These are phyloP conservation scores for Anoplius nigerrimus DNA, from an alignment of 2,888 invertebrate species.

Conservation along the genomic window DNA sequence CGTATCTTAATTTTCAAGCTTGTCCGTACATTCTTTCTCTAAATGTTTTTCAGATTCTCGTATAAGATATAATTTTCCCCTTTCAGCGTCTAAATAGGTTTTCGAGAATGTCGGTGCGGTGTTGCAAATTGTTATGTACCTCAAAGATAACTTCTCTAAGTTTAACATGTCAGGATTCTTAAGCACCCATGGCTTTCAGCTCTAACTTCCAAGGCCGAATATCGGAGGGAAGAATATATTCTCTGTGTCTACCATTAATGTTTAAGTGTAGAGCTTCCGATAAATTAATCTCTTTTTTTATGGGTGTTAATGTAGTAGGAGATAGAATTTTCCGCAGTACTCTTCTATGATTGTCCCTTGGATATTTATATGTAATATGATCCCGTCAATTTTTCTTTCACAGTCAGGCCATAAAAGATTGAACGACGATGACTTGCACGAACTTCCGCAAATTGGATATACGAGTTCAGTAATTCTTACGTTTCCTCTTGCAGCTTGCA, in stretches of 20 bases:
- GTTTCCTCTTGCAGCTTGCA: slow-evolving; percentile 9
- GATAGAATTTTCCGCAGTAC: too few species aligned
- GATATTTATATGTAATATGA: slow-evolving; percentile 2
- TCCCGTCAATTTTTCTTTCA: neutral
- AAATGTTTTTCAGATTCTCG: slow-evolving; percentile 31
- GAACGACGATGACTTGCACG: too few species aligned
- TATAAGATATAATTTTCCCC: slow-evolving; percentile 39
- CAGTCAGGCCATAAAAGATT: too few species aligned
- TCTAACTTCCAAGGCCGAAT: slow-evolving; percentile 25
- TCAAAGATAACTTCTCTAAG: slow-evolving; percentile 43
- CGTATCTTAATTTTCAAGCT: slow-evolving; percentile 49
- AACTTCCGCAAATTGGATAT: too few species aligned
- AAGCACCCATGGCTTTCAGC: slow-evolving; percentile 31
- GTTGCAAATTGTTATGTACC: slow-evolving; percentile 42
- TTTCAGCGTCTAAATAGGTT: slow-evolving; percentile 48
- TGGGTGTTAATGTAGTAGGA: too few species aligned
- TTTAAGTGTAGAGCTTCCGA: too few species aligned
- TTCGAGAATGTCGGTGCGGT: slow-evolving; percentile 40
- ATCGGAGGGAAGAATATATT: neutral
- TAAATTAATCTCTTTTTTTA: too few species aligned
- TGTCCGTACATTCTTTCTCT: slow-evolving; percentile 27
- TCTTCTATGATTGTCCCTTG: too few species aligned
- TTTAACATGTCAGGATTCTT: slow-evolving; percentile 31
- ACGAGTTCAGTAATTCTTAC: too few species aligned
- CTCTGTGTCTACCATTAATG: too few species aligned